Conservation (phyloP, 1,140 invertebrate genomes). For the Drosophila cardini region DNA sequence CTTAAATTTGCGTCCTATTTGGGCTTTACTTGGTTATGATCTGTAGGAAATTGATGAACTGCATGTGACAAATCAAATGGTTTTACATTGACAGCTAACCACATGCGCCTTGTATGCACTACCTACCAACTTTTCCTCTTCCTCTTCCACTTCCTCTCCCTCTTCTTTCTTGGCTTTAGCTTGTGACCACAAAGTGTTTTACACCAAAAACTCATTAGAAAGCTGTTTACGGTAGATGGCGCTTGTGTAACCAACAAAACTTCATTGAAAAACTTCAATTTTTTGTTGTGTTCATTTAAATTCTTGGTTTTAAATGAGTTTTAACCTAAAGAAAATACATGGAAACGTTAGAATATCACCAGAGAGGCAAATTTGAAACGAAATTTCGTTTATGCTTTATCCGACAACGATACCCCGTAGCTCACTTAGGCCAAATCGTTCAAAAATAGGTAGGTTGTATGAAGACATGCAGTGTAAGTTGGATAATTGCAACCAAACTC, state of each 20-base stretch:
- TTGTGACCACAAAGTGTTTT: constrained; percentile 32
- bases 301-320: not conserved
- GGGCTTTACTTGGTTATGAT: constrained; percentile 5
- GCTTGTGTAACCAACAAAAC: not conserved
- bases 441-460: no score
- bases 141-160: not conserved
- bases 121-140: not conserved
- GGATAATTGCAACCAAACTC: no score
- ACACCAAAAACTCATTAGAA: constrained; percentile 31
- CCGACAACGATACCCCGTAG: no score
- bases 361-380: no score
- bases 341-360: no score
- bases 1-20: not conserved
- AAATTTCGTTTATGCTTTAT: no score
- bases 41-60: constrained; percentile 46
- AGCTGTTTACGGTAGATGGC: constrained; percentile 26
- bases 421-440: no score
- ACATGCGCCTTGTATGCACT: constrained; percentile 3
- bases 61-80: constrained; percentile 51
- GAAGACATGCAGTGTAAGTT: no score
- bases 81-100: constrained; percentile 16
- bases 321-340: no score
- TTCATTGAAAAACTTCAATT: constrained; percentile 22
- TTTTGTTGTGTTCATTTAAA: constrained; percentile 5
- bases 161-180: not conserved